Percentiles rank a stretch among this genome's conserved stretches.
phyloP scores from a whole-genome alignment of 2,888 invertebrate species.

The Capitulum mitella region DNA sequence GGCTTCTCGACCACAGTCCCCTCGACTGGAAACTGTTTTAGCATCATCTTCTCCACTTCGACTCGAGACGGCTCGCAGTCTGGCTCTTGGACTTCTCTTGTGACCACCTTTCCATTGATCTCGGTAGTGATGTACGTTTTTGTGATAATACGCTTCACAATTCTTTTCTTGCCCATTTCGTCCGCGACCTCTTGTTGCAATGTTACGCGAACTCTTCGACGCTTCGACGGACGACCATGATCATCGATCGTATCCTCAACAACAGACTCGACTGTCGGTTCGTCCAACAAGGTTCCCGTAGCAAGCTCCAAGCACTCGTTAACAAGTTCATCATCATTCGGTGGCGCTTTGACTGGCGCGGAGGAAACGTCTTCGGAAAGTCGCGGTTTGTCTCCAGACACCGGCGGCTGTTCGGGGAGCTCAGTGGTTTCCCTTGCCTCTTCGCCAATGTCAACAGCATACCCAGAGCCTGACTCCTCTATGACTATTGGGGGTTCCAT shows the following conservation, averaged over 20 bases:
- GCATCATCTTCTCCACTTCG: not conserved
- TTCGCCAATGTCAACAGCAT: not conserved
- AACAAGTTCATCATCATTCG: no score
- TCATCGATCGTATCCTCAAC: not conserved
- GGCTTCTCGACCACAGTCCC: not conserved
- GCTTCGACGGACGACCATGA: not conserved
- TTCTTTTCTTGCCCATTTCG: not conserved
- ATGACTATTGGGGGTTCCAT: not conserved
- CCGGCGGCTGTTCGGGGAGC: no score
- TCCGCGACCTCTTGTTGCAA: not conserved
- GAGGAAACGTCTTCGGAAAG: no score
- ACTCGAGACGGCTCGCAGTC: not conserved
- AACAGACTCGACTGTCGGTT: not conserved
- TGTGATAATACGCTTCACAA: not conserved
- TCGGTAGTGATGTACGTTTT: not conserved
- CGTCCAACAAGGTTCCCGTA: not conserved
- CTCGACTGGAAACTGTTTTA: not conserved
- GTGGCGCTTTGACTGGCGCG: no score
- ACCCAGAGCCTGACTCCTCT: not conserved
- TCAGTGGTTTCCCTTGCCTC: not conserved
- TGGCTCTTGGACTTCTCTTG: not conserved
- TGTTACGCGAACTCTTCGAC: not conserved
- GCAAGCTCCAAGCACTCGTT: no score
- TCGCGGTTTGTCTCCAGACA: no score
- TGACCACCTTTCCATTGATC: not conserved